phyloP scores from a whole-genome alignment of 53 echinoderm and acorn worm species.

The Apostichopus leukothele region DNA sequence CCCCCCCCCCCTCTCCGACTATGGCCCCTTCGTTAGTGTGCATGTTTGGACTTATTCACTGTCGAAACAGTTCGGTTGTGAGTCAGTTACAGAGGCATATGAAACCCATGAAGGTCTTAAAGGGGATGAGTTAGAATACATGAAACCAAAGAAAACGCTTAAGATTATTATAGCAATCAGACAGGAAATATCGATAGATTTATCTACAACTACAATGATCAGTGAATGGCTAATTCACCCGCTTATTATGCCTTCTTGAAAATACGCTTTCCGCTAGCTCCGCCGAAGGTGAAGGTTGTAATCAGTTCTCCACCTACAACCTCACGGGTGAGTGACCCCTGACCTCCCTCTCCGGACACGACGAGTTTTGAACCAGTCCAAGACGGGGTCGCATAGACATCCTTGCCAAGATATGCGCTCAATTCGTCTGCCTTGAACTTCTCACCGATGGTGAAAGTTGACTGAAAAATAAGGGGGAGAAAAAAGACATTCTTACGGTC shows the following conservation, averaged over 20 bases:
- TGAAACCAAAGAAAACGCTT: no score
- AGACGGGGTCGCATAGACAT: constrained; percentile 69
- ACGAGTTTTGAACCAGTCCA: constrained; percentile 70
- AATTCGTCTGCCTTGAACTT: constrained; percentile 68
- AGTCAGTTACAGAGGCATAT: no score
- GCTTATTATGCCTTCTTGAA: constrained; percentile 75
- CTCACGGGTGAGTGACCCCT: constrained; percentile 61
- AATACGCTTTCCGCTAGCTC: constrained; percentile 61
- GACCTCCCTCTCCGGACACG: constrained; percentile 66
- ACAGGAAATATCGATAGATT: no score
- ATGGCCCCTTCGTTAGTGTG: no score
- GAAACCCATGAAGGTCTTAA: no score
- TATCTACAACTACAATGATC: not conserved
- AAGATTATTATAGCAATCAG: no score
- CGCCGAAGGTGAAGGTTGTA: constrained; percentile 64
- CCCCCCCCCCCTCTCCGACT: no score
- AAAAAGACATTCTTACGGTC: no score
- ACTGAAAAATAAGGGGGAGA: not conserved
- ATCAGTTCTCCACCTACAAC: constrained; percentile 69
- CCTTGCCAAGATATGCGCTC: constrained; percentile 65
- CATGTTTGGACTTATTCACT: no score
- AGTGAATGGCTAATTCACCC: not conserved
- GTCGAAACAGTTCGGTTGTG: no score
- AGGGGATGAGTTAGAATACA: no score
- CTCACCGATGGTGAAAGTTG: constrained; percentile 58